Evolutionary conservation across 35 echinoderm and acorn worm genomes (phyloP), one percentile per base, ranked within the genome.

Genomic region (Lytechinus variegatus): DNA sequence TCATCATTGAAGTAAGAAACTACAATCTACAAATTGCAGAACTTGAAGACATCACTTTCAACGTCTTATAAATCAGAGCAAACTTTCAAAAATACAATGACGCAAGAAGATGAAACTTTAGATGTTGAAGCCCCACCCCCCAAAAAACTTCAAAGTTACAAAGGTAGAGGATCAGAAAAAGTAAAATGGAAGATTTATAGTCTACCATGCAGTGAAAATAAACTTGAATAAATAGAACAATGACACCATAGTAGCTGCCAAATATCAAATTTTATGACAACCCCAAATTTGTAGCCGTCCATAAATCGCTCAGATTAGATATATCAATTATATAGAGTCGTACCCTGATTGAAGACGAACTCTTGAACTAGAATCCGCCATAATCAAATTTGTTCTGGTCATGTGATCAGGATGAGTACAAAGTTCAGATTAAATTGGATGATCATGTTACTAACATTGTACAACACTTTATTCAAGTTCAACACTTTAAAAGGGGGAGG

Each of bases 401-500:
- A 79, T 79, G 66, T 79, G 66, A 79, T 79, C 66, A 24, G n/a
- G 19, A 79, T 79, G 66, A 79, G 66, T 19, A 79, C 14, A 79
- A 79, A 79, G 66, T 79, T 79, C 66, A 79, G 66, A n/a, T n/a
- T 79, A 79, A 79, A 79, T 79, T 79, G 66, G 66, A 79, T 79
- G 61, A 14, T 79, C 19, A 79, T 24, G 16, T 79, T 79, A 79
- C 66, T n/a, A 24, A n/a, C 16, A 24, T n/a, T 44, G n/a, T 79
- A 24, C 19, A 79, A 24, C 19, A 79, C 19, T 79, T 27, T 24
- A 79, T 79, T 79, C 6, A 79, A 27, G 6, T 79, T 5, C 66
- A 24, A n/a, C 0, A 79, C 24, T 71, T 24, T 0, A n/a, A 79
- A 79, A 79, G n/a, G 66, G 66, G 66, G 12, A n/a, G 21, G 66